Conservation (phyloP, 2,888 invertebrate genomes). For the Sarcophaga caerulescens region DNA sequence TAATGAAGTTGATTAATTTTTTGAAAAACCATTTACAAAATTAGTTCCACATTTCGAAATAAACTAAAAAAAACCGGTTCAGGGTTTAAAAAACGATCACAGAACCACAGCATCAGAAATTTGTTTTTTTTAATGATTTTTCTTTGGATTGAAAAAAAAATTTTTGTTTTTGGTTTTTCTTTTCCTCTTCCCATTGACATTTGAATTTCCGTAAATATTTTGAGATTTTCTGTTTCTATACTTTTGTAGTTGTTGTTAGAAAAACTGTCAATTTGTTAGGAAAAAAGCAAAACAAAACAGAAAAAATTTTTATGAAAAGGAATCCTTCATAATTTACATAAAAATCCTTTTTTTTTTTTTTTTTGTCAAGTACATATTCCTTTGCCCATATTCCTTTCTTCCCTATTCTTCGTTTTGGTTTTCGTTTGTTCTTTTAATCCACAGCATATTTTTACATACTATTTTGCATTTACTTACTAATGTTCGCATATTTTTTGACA, state of each 20-base stretch:
- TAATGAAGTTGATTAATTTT: too few species aligned
- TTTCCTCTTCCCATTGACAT: conserved; percentile 46
- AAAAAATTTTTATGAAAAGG: conserved; percentile 27
- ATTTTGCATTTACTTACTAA: conserved; percentile 62
- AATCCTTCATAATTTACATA: conserved; percentile 62
- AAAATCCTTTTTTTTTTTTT: conserved; percentile 28
- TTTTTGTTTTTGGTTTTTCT: neutral
- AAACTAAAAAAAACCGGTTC: neutral
- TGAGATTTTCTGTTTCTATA: conserved; percentile 9
- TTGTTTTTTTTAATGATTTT: conserved; percentile 10
- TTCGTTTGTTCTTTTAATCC: conserved; percentile 70
- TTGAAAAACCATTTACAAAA: too few species aligned
- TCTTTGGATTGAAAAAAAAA: conserved; percentile 2
- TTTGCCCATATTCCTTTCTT: conserved; percentile 63
- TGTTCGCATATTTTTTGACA: conserved; percentile 78
- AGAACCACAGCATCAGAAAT: neutral
- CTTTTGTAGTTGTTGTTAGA: neutral
- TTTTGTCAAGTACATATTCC: conserved; percentile 67
- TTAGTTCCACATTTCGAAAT: too few species aligned
- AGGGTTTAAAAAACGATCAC: neutral
- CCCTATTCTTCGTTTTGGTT: conserved; percentile 59
- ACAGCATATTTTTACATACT: conserved; percentile 63
- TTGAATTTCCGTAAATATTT: conserved; percentile 55
- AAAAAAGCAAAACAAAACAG: conserved; percentile 1
- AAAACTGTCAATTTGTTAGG: conserved; percentile 55